Evolutionary conservation across 2,888 invertebrate species (phyloP), one percentile per base, ranked within the genome.

Genomic region (Rhodophaea formosa): DNA sequence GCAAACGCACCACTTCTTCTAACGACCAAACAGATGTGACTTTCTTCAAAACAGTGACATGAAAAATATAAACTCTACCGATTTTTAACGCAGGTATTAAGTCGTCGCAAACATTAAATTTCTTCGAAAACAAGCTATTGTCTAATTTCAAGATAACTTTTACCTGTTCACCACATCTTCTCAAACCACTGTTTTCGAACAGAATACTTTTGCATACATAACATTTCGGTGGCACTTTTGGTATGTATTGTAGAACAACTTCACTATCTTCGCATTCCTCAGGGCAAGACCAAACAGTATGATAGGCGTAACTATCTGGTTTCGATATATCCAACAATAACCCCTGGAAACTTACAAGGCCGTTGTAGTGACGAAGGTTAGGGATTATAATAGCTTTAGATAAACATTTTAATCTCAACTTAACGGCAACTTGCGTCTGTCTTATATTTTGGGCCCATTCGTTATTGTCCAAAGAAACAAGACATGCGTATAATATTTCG

Each of bases 211-310:
- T 83, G 58, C 91, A 91, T 23, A 80, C 62, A 51, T 69, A 72
- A 62, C 91, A 91, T 75, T 78, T 88, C 0, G 84, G 90, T 1
- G 84, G 77, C 3, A 65, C 59, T 72, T 88, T 87, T 1, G 91
- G 89, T 62, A 88, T 85, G 59, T 75, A 80, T 8, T 75, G 81
- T 53, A 87, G 61, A 56, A 91, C 81, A 6, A 86, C 75, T 70
- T 90, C 88, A 60, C 75, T 89, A 1, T 79, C 81, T 62, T 89
- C 88, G 62, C 91, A 91, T 61, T 88, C 82, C 68, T 91, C 90
- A n/a, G 86, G 87, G 59, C 91, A 91, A 0, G 84, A 82, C 90
- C 90, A 90, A 47, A 91, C 86, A 0, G 88, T 80, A 63, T 91
- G 89, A 58, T 79, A 81, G 14, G 84, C 84, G 59, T 85, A 86